Base-by-base conservation (phyloP, 2,797 vertebrate genomes). In the Luscinia megarhynchos region DNA sequence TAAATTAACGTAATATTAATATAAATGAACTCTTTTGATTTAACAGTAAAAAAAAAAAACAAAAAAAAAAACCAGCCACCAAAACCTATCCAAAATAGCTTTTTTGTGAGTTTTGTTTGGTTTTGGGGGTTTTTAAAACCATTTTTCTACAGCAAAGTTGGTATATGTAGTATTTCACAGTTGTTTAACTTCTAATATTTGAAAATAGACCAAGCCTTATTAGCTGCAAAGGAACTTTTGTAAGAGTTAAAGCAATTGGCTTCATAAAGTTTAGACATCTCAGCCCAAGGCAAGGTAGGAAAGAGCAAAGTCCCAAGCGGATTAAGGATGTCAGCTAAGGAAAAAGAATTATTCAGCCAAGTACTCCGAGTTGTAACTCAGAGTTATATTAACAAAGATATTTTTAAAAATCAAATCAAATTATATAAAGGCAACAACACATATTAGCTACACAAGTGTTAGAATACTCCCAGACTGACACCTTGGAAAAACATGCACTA, bases 301-400 rank as follows among this genome's bases (percentile, higher is more conserved):
- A 88, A 72, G 6, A 75, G 69, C 50, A 45, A 21, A 40, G 58
- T 70, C 30, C 27, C 34, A 89, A 63, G 55, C 1, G 1, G 22
- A 46, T 40, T 29, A 89, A 76, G n/a, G 43, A 73, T 15, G n/a
- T 69, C 36, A 76, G 81, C 55, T 88, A 81, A 91, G 58, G 68
- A 50, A 91, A 83, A 94, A 77, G 3, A 75, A 94, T 66, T 86
- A 88, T 62, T 75, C 27, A 69, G 46, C 11, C 66, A 68, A 61
- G 27, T 68, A 92, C 26, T n/a, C 40, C 66, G 62, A 90, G 84
- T 38, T 53, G 53, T 67, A 92, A 77, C 30, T 83, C 38, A 78
- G 14, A 67, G 18, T 41, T 87, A 51, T 50, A 91, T 50, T 62
- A 91, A 92, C 48, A 81, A 27, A 91, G 20, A 61, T 8, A 86